Conservation (phyloP, 1,140 invertebrate genomes). For the Bombyx mandarina region DNA sequence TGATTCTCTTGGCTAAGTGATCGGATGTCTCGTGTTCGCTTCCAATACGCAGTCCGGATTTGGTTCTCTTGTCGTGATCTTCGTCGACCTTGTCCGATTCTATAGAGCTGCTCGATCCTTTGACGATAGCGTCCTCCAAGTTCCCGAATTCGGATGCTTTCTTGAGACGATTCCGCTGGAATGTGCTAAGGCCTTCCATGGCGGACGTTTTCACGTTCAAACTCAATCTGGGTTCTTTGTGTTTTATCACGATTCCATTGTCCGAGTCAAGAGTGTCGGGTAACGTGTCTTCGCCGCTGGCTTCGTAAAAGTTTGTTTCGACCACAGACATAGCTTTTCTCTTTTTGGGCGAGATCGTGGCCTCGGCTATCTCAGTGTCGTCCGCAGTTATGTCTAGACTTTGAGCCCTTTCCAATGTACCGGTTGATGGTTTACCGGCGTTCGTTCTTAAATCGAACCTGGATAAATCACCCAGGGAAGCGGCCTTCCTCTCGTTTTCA, state of each 20-base stretch:
- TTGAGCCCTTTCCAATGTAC: constrained; percentile 83
- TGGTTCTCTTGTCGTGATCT: constrained; percentile 30
- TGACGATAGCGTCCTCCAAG: constrained; percentile 80
- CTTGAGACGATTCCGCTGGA: constrained; percentile 77
- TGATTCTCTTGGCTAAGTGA: constrained; percentile 57
- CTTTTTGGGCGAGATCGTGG: constrained; percentile 75
- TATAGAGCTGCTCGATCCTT: constrained; percentile 58
- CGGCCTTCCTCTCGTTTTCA: constrained; percentile 81
- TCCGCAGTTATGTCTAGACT: constrained; percentile 84
- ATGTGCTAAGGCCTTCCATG: constrained; percentile 76
- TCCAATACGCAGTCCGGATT: constrained; percentile 30
- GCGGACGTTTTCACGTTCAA: constrained; percentile 72
- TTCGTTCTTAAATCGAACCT: constrained; percentile 76
- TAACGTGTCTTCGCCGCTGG: constrained; percentile 40
- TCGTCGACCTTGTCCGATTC: constrained; percentile 55
- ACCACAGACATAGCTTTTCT: constrained; percentile 75
- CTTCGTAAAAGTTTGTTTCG: constrained; percentile 64
- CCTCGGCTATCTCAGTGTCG: constrained; percentile 66
- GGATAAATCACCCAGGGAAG: constrained; percentile 85
- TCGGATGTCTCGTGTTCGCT: constrained; percentile 58
- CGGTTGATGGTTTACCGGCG: constrained; percentile 55
- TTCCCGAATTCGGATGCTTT: constrained; percentile 84
- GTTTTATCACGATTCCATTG: constrained; percentile 55
- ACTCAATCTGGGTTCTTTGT: constrained; percentile 76
- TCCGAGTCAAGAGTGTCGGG: constrained; percentile 54